These are phyloP conservation scores for Gymnosoma rotundatum DNA, from an alignment of 2,888 invertebrate genomes.

Conservation along the genomic window DNA sequence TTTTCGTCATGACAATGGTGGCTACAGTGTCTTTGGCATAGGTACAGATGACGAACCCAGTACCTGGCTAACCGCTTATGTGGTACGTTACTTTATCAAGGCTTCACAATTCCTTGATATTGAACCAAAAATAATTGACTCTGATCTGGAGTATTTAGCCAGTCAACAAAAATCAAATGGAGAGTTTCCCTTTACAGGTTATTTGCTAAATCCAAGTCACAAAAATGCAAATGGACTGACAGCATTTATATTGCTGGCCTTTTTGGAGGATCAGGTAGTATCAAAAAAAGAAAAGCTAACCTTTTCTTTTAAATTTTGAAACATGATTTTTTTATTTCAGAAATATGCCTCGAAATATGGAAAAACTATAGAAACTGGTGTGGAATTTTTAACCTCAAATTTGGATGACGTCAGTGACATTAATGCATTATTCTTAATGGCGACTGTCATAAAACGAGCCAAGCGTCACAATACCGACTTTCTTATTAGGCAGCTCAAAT, in stretches of 20 bases:
- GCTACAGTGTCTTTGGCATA: conserved; percentile 90
- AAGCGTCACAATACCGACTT: conserved; percentile 83
- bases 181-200: conserved; percentile 86
- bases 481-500: conserved; percentile 83
- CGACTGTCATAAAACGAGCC: conserved; percentile 87
- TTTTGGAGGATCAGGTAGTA: conserved; percentile 85
- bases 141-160: conserved; percentile 44
- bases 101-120: conserved; percentile 86
- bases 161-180: conserved; percentile 24
- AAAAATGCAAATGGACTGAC: conserved; percentile 88
- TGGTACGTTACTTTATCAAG: conserved; percentile 89
- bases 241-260: conserved; percentile 88
- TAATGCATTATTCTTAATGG: conserved; percentile 88
- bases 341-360: conserved; percentile 81
- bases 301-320: no score
- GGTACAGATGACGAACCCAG: conserved; percentile 85
- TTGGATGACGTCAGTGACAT: conserved; percentile 86
- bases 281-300: neutral
- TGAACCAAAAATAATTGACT: conserved; percentile 72
- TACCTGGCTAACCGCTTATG: conserved; percentile 92
- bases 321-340: neutral
- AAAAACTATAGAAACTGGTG: conserved; percentile 88
- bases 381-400: conserved; percentile 88
- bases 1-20: conserved; percentile 87
- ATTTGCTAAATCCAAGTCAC: conserved; percentile 83